Conservation (phyloP, 2,113 vertebrate genomes). For the Chaetops frenatus region DNA sequence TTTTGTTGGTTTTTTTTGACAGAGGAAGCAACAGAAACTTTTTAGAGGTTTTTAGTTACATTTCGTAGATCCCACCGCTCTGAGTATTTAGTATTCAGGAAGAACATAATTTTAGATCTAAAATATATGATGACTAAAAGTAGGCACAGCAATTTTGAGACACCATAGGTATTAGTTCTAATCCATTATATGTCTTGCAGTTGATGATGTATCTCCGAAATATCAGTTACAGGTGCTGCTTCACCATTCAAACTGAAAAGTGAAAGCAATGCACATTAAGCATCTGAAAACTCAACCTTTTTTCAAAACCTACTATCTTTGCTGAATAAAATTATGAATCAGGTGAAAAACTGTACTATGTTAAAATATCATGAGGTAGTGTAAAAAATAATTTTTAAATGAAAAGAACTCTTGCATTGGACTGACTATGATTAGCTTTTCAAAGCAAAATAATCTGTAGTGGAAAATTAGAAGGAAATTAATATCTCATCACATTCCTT, state of each 20-base stretch:
- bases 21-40: neutral
- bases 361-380: neutral
- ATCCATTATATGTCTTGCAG: neutral
- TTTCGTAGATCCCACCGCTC: neutral
- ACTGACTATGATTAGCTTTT: neutral
- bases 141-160: neutral
- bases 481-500: neutral
- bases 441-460: neutral
- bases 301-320: neutral
- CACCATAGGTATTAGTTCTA: neutral
- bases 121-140: neutral
- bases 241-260: neutral
- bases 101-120: neutral
- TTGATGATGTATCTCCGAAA: neutral
- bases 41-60: neutral
- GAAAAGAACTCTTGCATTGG: neutral
- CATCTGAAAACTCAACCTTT: neutral
- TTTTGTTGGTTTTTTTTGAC: neutral
- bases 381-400: neutral
- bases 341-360: neutral
- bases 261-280: neutral
- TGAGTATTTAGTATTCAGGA: neutral
- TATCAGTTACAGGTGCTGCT: neutral
- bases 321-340: neutral
- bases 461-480: neutral